phyloP scores from a whole-genome alignment of 2,113 vertebrate species.

The Lagopus muta region DNA sequence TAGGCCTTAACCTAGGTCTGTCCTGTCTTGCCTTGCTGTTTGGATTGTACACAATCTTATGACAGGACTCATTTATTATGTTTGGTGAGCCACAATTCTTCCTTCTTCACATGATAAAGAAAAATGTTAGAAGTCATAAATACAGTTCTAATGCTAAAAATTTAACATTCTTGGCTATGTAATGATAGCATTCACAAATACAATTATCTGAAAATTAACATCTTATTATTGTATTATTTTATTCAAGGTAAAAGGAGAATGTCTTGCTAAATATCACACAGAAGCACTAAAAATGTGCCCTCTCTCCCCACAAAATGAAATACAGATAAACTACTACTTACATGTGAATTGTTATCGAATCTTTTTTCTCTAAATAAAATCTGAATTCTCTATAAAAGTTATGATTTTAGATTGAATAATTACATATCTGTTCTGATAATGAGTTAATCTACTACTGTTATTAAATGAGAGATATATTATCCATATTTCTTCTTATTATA shows the following conservation, averaged over 20 bases:
- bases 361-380: background rate
- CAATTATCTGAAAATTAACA: slow-evolving; percentile 2
- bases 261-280: background rate
- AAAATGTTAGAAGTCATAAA: background rate
- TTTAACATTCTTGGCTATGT: background rate
- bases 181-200: background rate
- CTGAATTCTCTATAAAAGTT: background rate
- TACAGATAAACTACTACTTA: background rate
- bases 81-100: background rate
- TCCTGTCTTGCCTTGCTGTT: background rate
- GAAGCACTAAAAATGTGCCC: background rate
- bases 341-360: background rate
- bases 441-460: background rate
- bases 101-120: background rate
- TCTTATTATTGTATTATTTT: slow-evolving; percentile 12
- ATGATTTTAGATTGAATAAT: background rate
- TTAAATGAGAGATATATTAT: background rate
- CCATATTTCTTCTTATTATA: background rate
- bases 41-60: background rate
- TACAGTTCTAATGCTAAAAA: background rate
- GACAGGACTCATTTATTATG: background rate
- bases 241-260: background rate
- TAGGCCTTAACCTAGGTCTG: background rate
- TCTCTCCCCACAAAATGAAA: background rate
- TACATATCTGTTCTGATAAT: background rate